A percentile compares a stretch with the other conserved stretches of the same genome.
Conservation (phyloP, 2,113 vertebrate genomes). For the Prolemur simus region DNA sequence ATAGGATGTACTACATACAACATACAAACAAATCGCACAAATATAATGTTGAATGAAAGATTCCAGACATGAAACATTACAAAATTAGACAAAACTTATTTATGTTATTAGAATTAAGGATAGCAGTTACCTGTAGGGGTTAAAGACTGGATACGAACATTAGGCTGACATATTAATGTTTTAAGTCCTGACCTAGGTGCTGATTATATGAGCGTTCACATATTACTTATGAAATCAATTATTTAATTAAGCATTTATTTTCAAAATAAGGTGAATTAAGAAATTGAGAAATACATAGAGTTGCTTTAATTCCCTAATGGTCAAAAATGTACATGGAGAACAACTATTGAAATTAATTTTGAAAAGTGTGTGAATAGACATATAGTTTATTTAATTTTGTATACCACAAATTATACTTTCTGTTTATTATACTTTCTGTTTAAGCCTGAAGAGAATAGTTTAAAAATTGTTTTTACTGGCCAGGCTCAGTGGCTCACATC, state of each 20-base stretch:
- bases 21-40: background rate
- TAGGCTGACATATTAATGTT: background rate
- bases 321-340: background rate
- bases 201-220: background rate
- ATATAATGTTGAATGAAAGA: background rate
- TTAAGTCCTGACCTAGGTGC: background rate
- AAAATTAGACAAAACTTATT: background rate
- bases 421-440: background rate
- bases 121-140: background rate
- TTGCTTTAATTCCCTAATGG: background rate
- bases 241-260: background rate
- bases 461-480: background rate
- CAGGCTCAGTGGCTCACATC: no score
- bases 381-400: background rate
- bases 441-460: background rate
- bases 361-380: background rate
- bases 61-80: background rate
- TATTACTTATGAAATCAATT: background rate
- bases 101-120: background rate
- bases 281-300: background rate
- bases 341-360: background rate
- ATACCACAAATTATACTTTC: background rate
- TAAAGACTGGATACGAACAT: background rate
- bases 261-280: slow-evolving; percentile 1
- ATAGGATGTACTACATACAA: background rate